Conservation (phyloP, 2,797 vertebrate species). For the Streptopelia turtur region DNA sequence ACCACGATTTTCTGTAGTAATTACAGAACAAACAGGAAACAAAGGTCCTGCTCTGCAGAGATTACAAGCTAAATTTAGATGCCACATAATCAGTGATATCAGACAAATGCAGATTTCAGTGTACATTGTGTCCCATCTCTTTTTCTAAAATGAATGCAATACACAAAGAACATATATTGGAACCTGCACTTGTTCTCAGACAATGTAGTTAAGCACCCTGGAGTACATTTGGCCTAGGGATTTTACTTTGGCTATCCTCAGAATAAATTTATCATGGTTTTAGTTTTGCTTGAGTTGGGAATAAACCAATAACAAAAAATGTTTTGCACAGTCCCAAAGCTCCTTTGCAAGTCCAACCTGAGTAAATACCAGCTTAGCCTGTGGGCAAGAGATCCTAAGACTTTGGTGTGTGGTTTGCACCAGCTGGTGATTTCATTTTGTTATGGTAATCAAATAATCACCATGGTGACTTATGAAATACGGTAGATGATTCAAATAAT, state of each 20-base stretch:
- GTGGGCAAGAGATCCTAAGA: not conserved
- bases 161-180: not conserved
- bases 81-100: not conserved
- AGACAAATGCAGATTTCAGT: slow-evolving; percentile 23
- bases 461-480: not conserved
- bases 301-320: not conserved
- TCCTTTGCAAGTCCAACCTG: not conserved
- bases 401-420: not conserved
- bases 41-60: slow-evolving; percentile 24
- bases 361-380: not conserved
- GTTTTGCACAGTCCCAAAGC: not conserved
- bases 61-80: slow-evolving; percentile 38
- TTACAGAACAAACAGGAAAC: slow-evolving; percentile 20
- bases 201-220: not conserved
- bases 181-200: not conserved
- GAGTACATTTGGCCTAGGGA: not conserved
- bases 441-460: not conserved
- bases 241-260: not conserved
- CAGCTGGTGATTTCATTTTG: not conserved
- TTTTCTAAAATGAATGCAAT: not conserved
- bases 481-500: not conserved
- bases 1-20: slow-evolving; percentile 17
- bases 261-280: not conserved
- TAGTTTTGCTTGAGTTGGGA: not conserved
- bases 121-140: not conserved